These are phyloP conservation scores for Peribatodes rhomboidaria DNA, from an alignment of 2,888 invertebrate species.

Conservation along the genomic window DNA sequence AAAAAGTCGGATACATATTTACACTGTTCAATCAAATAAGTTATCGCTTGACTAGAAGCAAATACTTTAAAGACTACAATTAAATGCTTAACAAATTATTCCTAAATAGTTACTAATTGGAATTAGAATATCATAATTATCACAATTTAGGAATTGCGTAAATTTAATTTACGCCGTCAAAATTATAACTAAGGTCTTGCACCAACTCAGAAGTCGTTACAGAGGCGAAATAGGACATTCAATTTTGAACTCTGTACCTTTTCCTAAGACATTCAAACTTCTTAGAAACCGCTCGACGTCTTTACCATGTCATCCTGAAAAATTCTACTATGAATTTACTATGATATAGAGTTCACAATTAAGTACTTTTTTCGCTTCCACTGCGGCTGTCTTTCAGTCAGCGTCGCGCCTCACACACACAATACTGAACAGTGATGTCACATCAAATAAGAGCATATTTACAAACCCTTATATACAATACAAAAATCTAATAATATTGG, in stretches of 20 bases:
- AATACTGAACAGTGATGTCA: slow-evolving; percentile 69
- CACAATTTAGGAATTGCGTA: slow-evolving; percentile 84
- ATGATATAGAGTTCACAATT: background rate
- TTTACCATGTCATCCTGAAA: background rate
- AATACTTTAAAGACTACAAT: slow-evolving; percentile 40
- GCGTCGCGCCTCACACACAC: slow-evolving; percentile 16
- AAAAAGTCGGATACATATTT: slow-evolving; percentile 36
- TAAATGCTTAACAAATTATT: slow-evolving; percentile 47
- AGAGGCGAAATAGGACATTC: background rate
- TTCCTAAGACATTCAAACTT: too few species aligned
- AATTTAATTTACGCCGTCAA: slow-evolving; percentile 59
- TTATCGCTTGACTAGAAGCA: slow-evolving; percentile 51
- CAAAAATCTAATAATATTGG: slow-evolving; percentile 27
- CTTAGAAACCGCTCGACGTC: too few species aligned
- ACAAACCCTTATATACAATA: slow-evolving; percentile 34
- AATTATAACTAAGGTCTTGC: slow-evolving; percentile 39
- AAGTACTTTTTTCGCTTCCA: background rate
- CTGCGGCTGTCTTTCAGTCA: background rate
- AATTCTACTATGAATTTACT: background rate
- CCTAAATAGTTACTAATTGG: slow-evolving; percentile 61
- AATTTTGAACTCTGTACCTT: background rate
- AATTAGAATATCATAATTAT: slow-evolving; percentile 76
- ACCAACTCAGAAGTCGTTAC: background rate
- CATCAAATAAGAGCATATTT: slow-evolving; percentile 45
- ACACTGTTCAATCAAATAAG: slow-evolving; percentile 23